Evolutionary conservation across 2,888 invertebrate genomes (phyloP).

Genomic region (Drosophila putrida): DNA sequence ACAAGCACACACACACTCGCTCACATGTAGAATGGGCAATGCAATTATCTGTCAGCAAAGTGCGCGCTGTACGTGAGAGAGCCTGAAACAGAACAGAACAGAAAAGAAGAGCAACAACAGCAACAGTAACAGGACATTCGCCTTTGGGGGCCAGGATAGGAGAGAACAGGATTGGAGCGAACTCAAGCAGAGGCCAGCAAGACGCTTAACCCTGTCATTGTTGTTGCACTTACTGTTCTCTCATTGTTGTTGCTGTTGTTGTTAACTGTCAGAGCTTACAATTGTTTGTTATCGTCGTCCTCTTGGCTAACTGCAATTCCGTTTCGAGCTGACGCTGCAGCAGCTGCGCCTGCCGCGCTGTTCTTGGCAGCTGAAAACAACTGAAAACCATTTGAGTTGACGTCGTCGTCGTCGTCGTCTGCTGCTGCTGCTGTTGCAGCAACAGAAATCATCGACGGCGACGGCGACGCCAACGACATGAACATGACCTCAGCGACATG

Average conservation of each 20-base stretch:
- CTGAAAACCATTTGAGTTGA: slow-evolving; percentile 74
- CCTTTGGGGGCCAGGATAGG: slow-evolving; percentile 43
- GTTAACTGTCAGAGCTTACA: slow-evolving; percentile 75
- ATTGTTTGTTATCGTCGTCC: slow-evolving; percentile 60
- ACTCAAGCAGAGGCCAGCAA: slow-evolving; percentile 30
- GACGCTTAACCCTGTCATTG: slow-evolving; percentile 51
- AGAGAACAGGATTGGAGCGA: slow-evolving; percentile 1
- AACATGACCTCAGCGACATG: slow-evolving; percentile 68
- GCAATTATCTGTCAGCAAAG: slow-evolving; percentile 75
- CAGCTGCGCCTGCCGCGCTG: slow-evolving; percentile 55
- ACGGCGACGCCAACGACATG: slow-evolving; percentile 71
- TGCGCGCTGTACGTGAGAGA: slow-evolving; percentile 61
- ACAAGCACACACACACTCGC: slow-evolving; percentile 22
- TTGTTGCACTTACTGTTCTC: slow-evolving; percentile 47
- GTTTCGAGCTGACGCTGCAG: slow-evolving; percentile 56
- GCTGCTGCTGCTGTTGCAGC: slow-evolving; percentile 15
- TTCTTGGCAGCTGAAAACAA: slow-evolving; percentile 75
- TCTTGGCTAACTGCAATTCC: slow-evolving; percentile 72
- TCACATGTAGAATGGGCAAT: slow-evolving; percentile 47
- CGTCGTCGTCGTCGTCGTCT: slow-evolving; percentile 29
- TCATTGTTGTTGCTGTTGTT: slow-evolving; percentile 57
- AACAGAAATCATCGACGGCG: slow-evolving; percentile 64
- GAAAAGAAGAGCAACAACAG: slow-evolving; percentile 19
- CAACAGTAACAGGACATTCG: slow-evolving; percentile 65
- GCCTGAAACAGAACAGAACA: slow-evolving; percentile 13